Evolutionary conservation across 2,888 invertebrate genomes (phyloP), one percentile per base, ranked within the genome.

Genomic region (Drosophila antonietae): DNA sequence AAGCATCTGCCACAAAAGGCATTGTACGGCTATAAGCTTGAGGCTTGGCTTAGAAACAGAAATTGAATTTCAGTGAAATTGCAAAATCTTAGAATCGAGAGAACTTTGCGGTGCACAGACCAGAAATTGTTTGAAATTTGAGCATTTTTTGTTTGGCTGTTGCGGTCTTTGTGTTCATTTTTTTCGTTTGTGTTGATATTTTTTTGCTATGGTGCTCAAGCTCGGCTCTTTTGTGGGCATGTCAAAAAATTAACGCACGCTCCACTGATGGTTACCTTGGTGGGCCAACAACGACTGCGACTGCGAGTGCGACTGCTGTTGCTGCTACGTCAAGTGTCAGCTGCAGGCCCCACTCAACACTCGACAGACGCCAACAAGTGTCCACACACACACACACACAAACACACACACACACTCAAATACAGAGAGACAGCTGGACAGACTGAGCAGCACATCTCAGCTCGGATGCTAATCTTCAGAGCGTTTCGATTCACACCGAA

Each of bases 251-350:
- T 58, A 68, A 74, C 63, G 74, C 69, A 74, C 68, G 79, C 71
- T 79, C 62, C 70, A 52, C 77, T 81, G 74, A 72, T 69, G 77
- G 71, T 82, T 82, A 82, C 82, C 82, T 82, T 82, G 82, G 80
- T 72, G 66, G 72, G 68, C 77, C 79, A 66, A 58, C 73, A n/a
- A 59, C 70, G 56, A 10, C 49, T 56, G 15, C 49, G 20, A 47
- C 56, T n/a, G 58, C 67, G 56, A 10, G 43, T 56, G 15, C 35
- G 20, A 47, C 56, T n/a, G 58, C 67, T 51, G 68, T 41, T 1
- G 66, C 64, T 58, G 63, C 79, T 44, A 55, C 62, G 66, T 71
- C 88, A 78, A 84, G 80, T 88, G 88, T 53, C 51, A 47, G 56
- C 68, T 39, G 64, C 71, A 66, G 63, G 58, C 61, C 31, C 3